These are phyloP conservation scores for Rhopalosiphum padi DNA, from an alignment of 1,140 invertebrate genomes.

Conservation along the genomic window DNA sequence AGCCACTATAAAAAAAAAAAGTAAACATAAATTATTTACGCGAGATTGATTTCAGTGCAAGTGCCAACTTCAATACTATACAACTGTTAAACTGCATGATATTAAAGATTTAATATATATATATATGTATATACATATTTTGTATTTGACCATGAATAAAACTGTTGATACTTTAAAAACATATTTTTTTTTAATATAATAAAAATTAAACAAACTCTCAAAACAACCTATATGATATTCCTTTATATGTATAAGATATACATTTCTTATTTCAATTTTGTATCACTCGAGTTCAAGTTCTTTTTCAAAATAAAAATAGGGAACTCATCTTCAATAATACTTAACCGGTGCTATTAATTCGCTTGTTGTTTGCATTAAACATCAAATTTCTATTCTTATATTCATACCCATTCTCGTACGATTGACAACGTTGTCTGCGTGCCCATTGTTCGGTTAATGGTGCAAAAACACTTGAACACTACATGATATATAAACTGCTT, in stretches of 20 bases:
- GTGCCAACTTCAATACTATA: no score
- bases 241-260: neutral
- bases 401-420: neutral
- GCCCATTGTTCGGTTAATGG: conserved; percentile 44
- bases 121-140: no score
- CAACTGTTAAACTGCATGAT: no score
- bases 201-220: no score
- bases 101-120: no score
- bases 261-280: neutral
- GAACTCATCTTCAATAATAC: neutral
- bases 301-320: neutral
- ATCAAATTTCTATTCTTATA: neutral
- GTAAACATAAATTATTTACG: neutral
- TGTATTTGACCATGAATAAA: no score
- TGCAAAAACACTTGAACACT: conserved; percentile 56
- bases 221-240: neutral
- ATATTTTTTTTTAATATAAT: no score
- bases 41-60: neutral
- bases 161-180: no score
- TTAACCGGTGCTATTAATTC: neutral
- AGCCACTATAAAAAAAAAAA: neutral
- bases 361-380: conserved; percentile 11
- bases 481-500: neutral
- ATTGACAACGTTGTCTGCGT: conserved; percentile 30
- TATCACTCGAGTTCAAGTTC: neutral